Evolutionary conservation across 2,113 vertebrate species (phyloP).

Genomic region (Laticauda laticaudata): DNA sequence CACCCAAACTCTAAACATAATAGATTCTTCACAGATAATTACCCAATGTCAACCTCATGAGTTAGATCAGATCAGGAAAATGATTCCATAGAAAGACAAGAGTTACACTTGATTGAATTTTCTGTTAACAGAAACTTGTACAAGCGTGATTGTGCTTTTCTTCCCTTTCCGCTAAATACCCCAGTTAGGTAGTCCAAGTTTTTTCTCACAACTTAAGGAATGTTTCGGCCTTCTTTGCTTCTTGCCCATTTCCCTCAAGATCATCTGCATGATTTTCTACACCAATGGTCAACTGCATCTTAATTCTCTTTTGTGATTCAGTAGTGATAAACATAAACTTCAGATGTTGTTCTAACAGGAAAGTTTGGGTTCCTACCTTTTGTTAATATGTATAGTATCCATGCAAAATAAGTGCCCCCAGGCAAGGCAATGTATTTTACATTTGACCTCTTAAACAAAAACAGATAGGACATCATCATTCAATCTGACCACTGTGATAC

Average conservation of each 20-base stretch:
- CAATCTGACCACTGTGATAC: neutral
- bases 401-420: neutral
- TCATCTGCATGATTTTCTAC: neutral
- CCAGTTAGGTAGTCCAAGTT: neutral
- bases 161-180: neutral
- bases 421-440: neutral
- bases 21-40: neutral
- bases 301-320: neutral
- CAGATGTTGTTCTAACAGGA: neutral
- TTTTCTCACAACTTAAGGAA: neutral
- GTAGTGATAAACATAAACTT: neutral
- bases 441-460: neutral
- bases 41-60: neutral
- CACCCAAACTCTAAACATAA: neutral
- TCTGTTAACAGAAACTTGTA: neutral
- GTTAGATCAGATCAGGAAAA: neutral
- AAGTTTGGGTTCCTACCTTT: neutral
- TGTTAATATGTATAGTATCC: neutral
- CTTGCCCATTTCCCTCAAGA: neutral
- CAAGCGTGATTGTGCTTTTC: neutral
- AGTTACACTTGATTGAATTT: neutral
- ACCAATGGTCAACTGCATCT: neutral
- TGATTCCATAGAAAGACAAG: neutral
- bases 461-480: conserved; percentile 7
- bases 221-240: neutral